A percentile compares a stretch with the other conserved stretches of the same genome.
phyloP scores from a whole-genome alignment of 2,888 invertebrate genomes.

The Agapostemon virescens region DNA sequence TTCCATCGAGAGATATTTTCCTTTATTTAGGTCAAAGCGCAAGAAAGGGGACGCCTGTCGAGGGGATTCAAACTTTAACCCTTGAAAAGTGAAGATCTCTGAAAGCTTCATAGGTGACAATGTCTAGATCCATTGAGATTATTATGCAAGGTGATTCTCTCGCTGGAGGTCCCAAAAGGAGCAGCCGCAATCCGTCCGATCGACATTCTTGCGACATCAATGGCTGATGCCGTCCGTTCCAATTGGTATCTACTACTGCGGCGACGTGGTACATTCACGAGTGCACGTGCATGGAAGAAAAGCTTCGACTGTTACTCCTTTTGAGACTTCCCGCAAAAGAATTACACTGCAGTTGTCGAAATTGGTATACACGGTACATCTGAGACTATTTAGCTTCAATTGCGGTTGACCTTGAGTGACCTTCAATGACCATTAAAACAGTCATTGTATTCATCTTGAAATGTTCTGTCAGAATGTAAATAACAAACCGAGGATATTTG shows the following conservation, averaged over 20 bases:
- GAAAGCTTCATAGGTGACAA: neutral
- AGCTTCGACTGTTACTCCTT: too few relatives aligned
- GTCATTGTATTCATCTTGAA: too few relatives aligned
- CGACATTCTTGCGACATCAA: neutral
- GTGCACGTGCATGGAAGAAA: too few relatives aligned
- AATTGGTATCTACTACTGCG: neutral
- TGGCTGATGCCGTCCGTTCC: neutral
- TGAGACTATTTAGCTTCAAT: too few relatives aligned
- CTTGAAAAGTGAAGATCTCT: neutral
- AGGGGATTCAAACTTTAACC: neutral
- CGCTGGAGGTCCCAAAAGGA: neutral
- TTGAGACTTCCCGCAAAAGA: too few relatives aligned
- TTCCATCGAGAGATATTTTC: neutral
- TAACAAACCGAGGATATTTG: too few relatives aligned
- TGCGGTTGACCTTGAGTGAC: too few relatives aligned
- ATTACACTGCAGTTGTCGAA: too few relatives aligned
- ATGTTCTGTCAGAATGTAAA: too few relatives aligned
- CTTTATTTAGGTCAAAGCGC: neutral
- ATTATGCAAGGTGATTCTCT: neutral
- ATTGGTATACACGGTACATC: too few relatives aligned
- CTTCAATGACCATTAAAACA: too few relatives aligned
- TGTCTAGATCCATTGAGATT: slow-evolving; percentile 1
- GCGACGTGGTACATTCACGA: too few relatives aligned
- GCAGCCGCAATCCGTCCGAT: neutral
- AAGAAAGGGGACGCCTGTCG: neutral